Percentiles rank a stretch among this genome's conserved stretches.
phyloP scores from a whole-genome alignment of 2,888 invertebrate genomes.

The Andrena haemorrhoa region DNA sequence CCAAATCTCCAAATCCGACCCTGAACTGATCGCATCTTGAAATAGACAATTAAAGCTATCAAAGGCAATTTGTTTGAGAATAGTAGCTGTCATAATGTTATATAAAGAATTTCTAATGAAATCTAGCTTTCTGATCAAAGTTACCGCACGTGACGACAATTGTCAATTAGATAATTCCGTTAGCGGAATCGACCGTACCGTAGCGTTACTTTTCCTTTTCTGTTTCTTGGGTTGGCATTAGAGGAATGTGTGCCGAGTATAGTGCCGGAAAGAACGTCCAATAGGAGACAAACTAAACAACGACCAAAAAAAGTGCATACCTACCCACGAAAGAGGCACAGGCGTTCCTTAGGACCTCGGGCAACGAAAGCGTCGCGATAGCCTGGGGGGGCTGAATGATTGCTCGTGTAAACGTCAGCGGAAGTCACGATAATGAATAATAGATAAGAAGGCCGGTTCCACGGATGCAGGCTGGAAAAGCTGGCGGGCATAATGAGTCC shows the following conservation, averaged over 20 bases:
- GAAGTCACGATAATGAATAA: conserved; percentile 45
- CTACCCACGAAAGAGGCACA: background rate
- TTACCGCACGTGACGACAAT: too few relatives aligned
- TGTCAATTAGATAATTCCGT: conserved; percentile 35
- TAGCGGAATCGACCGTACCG: conserved; percentile 17
- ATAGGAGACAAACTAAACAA: too few relatives aligned
- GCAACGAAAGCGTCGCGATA: background rate
- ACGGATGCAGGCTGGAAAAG: conserved; percentile 8
- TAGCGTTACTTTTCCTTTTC: conserved; percentile 4
- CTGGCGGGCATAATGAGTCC: conserved; percentile 18
- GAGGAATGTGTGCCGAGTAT: background rate
- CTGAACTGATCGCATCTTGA: too few relatives aligned
- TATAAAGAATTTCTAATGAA: too few relatives aligned
- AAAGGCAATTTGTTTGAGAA: too few relatives aligned
- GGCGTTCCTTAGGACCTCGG: background rate
- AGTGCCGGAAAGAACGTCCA: too few relatives aligned
- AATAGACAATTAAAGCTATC: too few relatives aligned
- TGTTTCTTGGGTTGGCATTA: background rate
- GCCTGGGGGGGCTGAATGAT: conserved; percentile 15
- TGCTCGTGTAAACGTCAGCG: conserved; percentile 35
- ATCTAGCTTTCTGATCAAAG: too few relatives aligned
- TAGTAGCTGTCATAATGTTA: too few relatives aligned
- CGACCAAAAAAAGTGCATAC: too few relatives aligned
- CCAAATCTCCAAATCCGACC: too few relatives aligned
- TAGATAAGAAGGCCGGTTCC: conserved; percentile 32